phyloP scores from a whole-genome alignment of 1,140 invertebrate species.

The Wasmannia auropunctata region DNA sequence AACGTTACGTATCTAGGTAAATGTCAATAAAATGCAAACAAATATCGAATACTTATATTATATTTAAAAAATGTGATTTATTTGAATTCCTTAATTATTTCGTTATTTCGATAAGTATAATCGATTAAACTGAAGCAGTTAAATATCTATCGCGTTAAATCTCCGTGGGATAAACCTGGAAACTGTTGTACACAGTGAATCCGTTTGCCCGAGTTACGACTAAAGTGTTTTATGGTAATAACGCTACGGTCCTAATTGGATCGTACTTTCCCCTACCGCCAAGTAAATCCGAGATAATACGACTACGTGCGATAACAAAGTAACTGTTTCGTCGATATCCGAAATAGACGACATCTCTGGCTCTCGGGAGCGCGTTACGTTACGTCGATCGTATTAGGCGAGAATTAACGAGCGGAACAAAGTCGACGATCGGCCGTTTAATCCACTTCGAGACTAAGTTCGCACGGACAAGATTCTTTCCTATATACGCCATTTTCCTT shows the following conservation, averaged over 20 bases:
- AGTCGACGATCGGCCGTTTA: slow-evolving; percentile 45
- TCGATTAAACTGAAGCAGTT: background rate
- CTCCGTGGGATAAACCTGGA: background rate
- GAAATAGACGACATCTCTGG: background rate
- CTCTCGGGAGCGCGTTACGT: background rate
- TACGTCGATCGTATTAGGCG: slow-evolving; percentile 35
- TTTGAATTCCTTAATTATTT: background rate
- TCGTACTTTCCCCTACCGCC: slow-evolving; percentile 14
- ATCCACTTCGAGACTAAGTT: slow-evolving; percentile 55
- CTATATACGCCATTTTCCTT: slow-evolving; percentile 30
- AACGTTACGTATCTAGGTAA: background rate
- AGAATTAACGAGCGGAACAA: slow-evolving; percentile 64
- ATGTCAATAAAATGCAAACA: background rate
- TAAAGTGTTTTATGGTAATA: slow-evolving; percentile 58
- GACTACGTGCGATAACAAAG: slow-evolving; percentile 36
- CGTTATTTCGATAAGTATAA: slow-evolving; percentile 29
- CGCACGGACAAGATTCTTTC: slow-evolving; percentile 26
- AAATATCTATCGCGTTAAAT: slow-evolving; percentile 23
- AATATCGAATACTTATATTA: background rate
- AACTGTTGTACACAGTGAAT: slow-evolving; percentile 16
- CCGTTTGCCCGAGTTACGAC: slow-evolving; percentile 39
- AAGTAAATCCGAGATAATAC: slow-evolving; percentile 54
- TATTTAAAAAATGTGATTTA: background rate
- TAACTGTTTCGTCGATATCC: slow-evolving; percentile 45
- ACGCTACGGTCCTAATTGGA: slow-evolving; percentile 42